phyloP scores from a whole-genome alignment of 2,797 vertebrate genomes.

The Pangasius macronema region DNA sequence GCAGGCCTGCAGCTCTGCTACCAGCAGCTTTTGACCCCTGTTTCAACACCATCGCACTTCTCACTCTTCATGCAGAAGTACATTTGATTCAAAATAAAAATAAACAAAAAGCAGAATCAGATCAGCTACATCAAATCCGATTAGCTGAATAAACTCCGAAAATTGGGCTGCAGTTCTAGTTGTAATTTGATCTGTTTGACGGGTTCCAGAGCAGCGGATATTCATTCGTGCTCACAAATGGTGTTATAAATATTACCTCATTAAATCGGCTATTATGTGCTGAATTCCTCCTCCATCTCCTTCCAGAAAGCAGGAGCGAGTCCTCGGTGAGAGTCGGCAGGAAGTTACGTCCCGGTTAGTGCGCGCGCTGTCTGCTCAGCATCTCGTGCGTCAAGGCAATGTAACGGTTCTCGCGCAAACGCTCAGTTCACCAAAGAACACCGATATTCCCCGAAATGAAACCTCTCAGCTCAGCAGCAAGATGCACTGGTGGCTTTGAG shows the following conservation, averaged over 20 bases:
- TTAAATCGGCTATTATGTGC: conserved; percentile 64
- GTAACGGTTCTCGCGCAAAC: conserved; percentile 44
- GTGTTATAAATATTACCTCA: conserved; percentile 69
- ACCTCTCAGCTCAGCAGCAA: background rate
- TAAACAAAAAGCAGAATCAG: background rate
- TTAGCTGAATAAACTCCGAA: background rate
- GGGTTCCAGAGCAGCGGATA: conserved; percentile 43
- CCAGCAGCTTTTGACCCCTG: background rate
- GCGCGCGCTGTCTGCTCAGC: conserved; percentile 60
- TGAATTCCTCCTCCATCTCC: conserved; percentile 70
- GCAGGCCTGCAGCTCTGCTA: conserved; percentile 9
- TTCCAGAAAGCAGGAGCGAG: conserved; percentile 46
- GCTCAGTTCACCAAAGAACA: background rate
- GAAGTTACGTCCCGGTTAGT: conserved; percentile 58
- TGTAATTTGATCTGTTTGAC: conserved; percentile 9
- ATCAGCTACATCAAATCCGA: background rate
- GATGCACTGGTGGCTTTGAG: background rate
- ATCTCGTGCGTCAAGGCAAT: conserved; percentile 49
- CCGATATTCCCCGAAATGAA: background rate
- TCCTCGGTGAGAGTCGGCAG: conserved; percentile 56
- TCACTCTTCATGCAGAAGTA: background rate
- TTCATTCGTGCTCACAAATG: conserved; percentile 38
- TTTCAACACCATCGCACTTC: background rate
- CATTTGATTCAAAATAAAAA: background rate
- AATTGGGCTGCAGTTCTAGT: background rate